A percentile compares a stretch with the other conserved stretches of the same genome.
Evolutionary conservation across 2,113 vertebrate species (phyloP).

Genomic region (Cyprichromis sp.): DNA sequence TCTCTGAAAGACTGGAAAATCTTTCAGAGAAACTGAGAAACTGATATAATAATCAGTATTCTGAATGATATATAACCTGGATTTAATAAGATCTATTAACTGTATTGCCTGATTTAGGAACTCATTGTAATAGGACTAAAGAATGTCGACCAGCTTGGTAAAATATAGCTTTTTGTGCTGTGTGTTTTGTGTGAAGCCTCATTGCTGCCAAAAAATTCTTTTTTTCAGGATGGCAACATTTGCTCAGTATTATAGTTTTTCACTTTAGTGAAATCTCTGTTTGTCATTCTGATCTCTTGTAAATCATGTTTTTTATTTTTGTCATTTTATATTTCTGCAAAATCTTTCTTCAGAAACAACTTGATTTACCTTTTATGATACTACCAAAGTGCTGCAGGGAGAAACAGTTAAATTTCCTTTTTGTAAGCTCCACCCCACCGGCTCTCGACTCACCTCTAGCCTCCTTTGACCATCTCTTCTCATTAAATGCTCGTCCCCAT

Average conservation of each 20-base stretch:
- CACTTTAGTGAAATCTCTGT: not conserved
- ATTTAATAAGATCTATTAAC: not conserved
- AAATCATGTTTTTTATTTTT: not conserved
- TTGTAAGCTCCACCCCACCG: not conserved
- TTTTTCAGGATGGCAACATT: not conserved
- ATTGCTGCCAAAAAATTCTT: not conserved
- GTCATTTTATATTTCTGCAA: not conserved
- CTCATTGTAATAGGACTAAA: not conserved
- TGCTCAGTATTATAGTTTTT: not conserved
- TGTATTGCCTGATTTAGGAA: not conserved
- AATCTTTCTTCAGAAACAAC: not conserved
- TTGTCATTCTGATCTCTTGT: not conserved
- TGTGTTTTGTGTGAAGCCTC: not conserved
- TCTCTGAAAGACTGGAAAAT: not conserved
- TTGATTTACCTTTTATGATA: not conserved
- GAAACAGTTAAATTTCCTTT: not conserved
- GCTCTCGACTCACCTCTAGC: not conserved
- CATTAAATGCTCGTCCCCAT: slow-evolving; percentile 23
- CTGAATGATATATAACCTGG: not conserved
- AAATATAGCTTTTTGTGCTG: not conserved
- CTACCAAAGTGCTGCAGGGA: not conserved
- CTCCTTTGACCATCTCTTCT: slow-evolving; percentile 25
- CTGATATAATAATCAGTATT: not conserved
- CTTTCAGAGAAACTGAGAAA: not conserved
- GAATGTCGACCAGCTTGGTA: not conserved